Percentiles rank a stretch among this genome's conserved stretches.
phyloP scores from a whole-genome alignment of 2,113 vertebrate genomes.

The Rissa tridactyla region DNA sequence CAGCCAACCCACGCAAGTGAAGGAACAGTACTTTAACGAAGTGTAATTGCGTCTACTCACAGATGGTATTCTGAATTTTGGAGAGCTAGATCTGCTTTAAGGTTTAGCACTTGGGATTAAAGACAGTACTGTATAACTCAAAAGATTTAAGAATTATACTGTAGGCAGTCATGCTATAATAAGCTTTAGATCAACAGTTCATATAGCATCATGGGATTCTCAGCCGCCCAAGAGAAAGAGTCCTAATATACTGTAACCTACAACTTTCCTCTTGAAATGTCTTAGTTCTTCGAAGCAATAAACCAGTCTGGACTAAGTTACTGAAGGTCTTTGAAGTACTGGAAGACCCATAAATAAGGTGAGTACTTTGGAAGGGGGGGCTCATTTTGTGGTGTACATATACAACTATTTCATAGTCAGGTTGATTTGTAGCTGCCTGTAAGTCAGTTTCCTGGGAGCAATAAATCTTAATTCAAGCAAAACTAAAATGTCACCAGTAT shows the following conservation, averaged over 20 bases:
- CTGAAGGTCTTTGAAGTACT: slow-evolving; percentile 90
- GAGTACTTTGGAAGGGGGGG: slow-evolving; percentile 87
- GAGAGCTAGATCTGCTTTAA: slow-evolving; percentile 3
- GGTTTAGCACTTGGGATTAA: slow-evolving; percentile 45
- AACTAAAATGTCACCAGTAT: slow-evolving; percentile 73
- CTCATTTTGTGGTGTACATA: slow-evolving; percentile 77
- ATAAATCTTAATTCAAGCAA: slow-evolving; percentile 85
- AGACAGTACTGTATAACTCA: slow-evolving; percentile 30
- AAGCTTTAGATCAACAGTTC: slow-evolving; percentile 72
- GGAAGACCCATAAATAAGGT: slow-evolving; percentile 92
- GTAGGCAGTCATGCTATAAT: slow-evolving; percentile 61
- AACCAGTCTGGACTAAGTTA: slow-evolving; percentile 92
- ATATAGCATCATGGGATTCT: slow-evolving; percentile 56
- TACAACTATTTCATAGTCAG: slow-evolving; percentile 84
- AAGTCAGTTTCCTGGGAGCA: slow-evolving; percentile 83
- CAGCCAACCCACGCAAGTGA: neutral
- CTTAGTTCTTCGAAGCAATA: slow-evolving; percentile 86
- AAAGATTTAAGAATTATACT: slow-evolving; percentile 72
- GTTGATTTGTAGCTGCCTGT: slow-evolving; percentile 89
- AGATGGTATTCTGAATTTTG: neutral
- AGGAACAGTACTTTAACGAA: neutral
- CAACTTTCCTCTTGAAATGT: slow-evolving; percentile 80
- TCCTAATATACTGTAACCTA: slow-evolving; percentile 64
- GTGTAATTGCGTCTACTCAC: neutral
- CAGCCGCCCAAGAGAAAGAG: slow-evolving; percentile 50